Percentiles rank a stretch among this genome's conserved stretches.
Conservation (phyloP, 2,113 vertebrate species). For the Daphoenositta chrysoptera region DNA sequence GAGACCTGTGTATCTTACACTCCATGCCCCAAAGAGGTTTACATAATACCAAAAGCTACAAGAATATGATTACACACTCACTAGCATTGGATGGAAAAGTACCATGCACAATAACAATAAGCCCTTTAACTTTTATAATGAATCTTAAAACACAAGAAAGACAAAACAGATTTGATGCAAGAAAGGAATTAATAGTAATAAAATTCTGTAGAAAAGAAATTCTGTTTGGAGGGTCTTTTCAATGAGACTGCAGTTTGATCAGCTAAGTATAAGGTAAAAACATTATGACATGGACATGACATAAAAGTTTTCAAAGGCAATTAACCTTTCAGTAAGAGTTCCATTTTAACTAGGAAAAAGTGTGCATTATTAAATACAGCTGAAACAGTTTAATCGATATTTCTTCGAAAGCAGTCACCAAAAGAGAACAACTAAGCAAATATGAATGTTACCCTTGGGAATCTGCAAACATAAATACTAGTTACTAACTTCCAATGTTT, state of each 20-base stretch:
- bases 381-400: not conserved
- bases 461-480: not conserved
- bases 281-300: not conserved
- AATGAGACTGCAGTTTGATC: not conserved
- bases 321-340: not conserved
- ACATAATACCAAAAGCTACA: not conserved
- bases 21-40: not conserved
- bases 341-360: not conserved
- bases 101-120: not conserved
- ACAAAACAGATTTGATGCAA: not conserved
- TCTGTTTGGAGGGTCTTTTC: not conserved
- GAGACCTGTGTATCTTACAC: not conserved
- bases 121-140: not conserved
- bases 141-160: not conserved
- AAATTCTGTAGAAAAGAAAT: not conserved
- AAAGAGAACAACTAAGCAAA: not conserved
- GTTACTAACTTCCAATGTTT: not conserved
- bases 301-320: not conserved
- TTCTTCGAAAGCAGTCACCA: not conserved
- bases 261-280: not conserved
- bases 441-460: not conserved
- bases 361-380: not conserved
- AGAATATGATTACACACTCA: not conserved
- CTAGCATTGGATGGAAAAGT: not conserved
- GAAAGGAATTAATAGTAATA: not conserved